A percentile compares a stretch with the other conserved stretches of the same genome.
phyloP scores from a whole-genome alignment of 1,140 invertebrate genomes.

The Drosophila sulfurigaster region DNA sequence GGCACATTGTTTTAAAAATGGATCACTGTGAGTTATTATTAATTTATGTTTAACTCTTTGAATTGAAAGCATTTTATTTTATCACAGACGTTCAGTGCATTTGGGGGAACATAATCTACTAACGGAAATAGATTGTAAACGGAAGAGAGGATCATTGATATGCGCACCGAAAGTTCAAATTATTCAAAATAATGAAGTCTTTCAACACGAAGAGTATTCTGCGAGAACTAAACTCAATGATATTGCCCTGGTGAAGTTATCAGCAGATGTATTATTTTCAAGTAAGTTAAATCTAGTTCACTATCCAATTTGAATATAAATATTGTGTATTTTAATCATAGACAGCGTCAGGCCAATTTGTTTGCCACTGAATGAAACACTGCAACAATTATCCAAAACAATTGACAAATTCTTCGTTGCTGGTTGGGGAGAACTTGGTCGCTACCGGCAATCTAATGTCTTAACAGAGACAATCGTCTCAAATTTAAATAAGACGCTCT shows the following conservation, averaged over 20 bases:
- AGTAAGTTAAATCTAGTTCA: background rate
- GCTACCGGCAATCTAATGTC: background rate
- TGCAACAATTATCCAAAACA: background rate
- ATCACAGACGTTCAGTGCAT: slow-evolving; percentile 1
- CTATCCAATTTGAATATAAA: background rate
- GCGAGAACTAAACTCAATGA: background rate
- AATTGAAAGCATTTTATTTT: background rate
- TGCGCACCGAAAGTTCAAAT: slow-evolving; percentile 20
- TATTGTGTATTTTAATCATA: background rate
- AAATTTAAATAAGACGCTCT: background rate
- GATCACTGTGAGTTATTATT: slow-evolving; percentile 8
- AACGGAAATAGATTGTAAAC: background rate
- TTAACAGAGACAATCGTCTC: background rate
- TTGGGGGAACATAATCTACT: slow-evolving; percentile 31
- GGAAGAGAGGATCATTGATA: no score
- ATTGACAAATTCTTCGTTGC: background rate
- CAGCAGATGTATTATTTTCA: background rate
- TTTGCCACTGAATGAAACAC: slow-evolving; percentile 7
- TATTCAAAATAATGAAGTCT: background rate
- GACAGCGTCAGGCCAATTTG: slow-evolving; percentile 8
- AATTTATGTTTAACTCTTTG: background rate
- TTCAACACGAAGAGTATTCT: slow-evolving; percentile 10
- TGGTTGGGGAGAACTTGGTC: slow-evolving; percentile 27
- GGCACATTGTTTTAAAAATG: slow-evolving; percentile 19
- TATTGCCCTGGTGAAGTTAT: slow-evolving; percentile 28